These are phyloP conservation scores for Callorhinus ursinus DNA, from an alignment of 2,113 vertebrate species.

Conservation along the genomic window DNA sequence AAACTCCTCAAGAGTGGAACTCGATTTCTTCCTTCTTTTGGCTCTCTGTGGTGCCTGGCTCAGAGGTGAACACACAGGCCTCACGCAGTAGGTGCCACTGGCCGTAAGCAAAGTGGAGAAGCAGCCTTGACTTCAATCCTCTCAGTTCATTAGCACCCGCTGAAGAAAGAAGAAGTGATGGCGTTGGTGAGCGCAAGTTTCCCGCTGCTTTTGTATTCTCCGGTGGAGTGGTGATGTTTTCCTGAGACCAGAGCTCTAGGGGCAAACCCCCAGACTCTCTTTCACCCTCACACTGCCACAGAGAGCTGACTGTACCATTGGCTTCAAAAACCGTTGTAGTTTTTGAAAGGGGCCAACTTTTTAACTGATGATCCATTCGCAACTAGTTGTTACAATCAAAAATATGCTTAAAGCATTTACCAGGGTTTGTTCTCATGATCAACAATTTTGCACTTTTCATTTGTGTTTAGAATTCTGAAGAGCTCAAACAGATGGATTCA, in stretches of 20 bases:
- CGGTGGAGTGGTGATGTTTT: not conserved
- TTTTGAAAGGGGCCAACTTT: not conserved
- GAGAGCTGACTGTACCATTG: not conserved
- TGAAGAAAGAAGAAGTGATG: not conserved
- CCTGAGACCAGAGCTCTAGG: not conserved
- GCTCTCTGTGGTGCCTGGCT: not conserved
- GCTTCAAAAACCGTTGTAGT: not conserved
- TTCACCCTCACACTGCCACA: not conserved
- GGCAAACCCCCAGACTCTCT: not conserved
- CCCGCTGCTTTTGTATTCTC: not conserved
- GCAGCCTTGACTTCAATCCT: not conserved
- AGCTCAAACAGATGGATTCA: not conserved
- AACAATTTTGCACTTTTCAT: not conserved
- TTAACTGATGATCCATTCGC: not conserved
- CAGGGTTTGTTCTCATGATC: not conserved
- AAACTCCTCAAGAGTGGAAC: not conserved
- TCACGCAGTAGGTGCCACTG: not conserved
- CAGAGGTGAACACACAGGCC: not conserved
- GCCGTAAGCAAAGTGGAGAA: not conserved
- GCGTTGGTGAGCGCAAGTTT: not conserved
- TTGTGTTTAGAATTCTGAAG: constrained; percentile 18
- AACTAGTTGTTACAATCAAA: not conserved
- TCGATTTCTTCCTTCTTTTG: not conserved
- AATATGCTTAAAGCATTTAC: not conserved
- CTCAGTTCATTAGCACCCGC: not conserved